Evolutionary conservation across 2,797 vertebrate species (phyloP), one percentile per base, ranked within the genome.

Genomic region (Protosalanx chinensis): DNA sequence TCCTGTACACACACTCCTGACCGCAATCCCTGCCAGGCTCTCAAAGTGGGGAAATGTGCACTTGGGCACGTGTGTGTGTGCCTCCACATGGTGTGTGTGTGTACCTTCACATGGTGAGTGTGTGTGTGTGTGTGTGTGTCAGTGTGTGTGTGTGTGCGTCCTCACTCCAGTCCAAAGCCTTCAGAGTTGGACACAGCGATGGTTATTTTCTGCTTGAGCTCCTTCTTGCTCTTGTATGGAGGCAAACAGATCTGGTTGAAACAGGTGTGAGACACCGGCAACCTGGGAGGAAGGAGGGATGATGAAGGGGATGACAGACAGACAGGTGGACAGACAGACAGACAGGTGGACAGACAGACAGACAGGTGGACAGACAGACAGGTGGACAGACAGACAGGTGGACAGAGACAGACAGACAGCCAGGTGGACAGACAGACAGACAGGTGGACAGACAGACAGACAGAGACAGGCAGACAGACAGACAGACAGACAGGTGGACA

Each of bases 171-270:
- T 76, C 97, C 97, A 79, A 99, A 99, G 8, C 97, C 97, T 84
- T 98, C 97, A 0, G 96, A 93, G 76, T 99, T 98, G 85, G 96
- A 98, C 91, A 99, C 98, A 73, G 97, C 97, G 84, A 99, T 97
- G 62, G 94, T 98, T 77, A 99, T 79, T 78, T 99, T 99, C 73
- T 96, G 95, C 79, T 96, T 95, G 75, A 99, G 91, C 79, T 98
- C 96, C 83, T 97, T 98, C 90, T 96, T 96, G 84, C 90, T 97
- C 84, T 96, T 96, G 83, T 98, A 99, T 0, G 96, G 94, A 76
- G 97, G 97, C 81, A 99, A 91, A 88, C 96, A 98, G 87, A 98
- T 96, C 91, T 98, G 97, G 85, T 99, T 98, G 83, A 99, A 98
- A 80, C 97, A 98, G n/a, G 97, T 99, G 83, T 99, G 97, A 49